These are phyloP conservation scores for Cuniculus paca DNA, from an alignment of 2,797 vertebrate species.

Conservation along the genomic window DNA sequence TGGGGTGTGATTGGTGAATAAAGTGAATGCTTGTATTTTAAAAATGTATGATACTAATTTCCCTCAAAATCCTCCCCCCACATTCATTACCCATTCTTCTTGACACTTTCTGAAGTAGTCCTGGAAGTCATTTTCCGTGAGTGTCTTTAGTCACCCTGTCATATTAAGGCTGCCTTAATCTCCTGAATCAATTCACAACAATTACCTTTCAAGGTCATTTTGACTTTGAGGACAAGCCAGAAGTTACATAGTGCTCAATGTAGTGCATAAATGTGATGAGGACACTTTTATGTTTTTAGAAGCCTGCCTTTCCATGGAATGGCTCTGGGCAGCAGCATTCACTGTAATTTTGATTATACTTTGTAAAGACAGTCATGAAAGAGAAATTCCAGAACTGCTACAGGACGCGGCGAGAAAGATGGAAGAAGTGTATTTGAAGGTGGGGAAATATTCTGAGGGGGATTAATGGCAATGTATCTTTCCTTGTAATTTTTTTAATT, in stretches of 20 bases:
- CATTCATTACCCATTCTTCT: background rate
- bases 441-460: background rate
- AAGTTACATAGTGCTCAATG: background rate
- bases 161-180: background rate
- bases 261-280: background rate
- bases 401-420: background rate
- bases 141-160: background rate
- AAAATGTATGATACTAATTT: background rate
- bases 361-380: background rate
- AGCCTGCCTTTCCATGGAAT: background rate
- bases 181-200: background rate
- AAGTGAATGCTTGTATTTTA: background rate
- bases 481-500: background rate
- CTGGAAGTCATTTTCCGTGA: background rate
- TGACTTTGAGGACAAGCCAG: background rate
- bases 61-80: background rate
- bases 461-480: background rate
- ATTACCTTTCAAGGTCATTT: background rate
- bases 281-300: background rate
- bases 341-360: background rate
- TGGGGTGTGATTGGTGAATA: background rate
- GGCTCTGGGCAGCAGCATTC: background rate
- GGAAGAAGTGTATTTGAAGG: background rate
- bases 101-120: background rate
- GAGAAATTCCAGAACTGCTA: background rate